A percentile compares a stretch with the other conserved stretches of the same genome.
Conservation (phyloP, 53 echinoderm and acorn worm genomes). For the Antedon mediterranea region DNA sequence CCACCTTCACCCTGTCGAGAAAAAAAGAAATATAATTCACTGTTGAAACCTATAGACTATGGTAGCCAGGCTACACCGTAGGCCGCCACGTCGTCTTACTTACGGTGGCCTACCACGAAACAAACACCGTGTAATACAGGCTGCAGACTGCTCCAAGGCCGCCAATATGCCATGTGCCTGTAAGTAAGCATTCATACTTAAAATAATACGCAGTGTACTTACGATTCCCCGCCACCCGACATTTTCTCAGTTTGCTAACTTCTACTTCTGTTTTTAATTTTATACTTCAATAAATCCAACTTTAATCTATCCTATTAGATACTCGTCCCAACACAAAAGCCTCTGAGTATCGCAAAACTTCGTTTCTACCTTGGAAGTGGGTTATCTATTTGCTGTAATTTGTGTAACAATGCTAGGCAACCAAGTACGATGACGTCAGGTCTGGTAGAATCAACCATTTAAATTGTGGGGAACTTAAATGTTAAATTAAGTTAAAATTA, state of each 20-base stretch:
- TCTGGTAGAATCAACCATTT: neutral
- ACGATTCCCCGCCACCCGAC: conserved; percentile 75
- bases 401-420: neutral
- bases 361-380: neutral
- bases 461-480: neutral
- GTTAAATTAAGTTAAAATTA: too few relatives aligned
- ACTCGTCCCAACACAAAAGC: neutral
- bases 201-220: conserved; percentile 17
- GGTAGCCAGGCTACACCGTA: too few relatives aligned
- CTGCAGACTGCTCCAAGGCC: too few relatives aligned
- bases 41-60: too few relatives aligned
- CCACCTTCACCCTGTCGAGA: conserved; percentile 86
- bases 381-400: neutral
- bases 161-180: too few relatives aligned
- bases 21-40: conserved; percentile 4
- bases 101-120: too few relatives aligned
- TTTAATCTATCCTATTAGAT: neutral
- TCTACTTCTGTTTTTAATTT: neutral
- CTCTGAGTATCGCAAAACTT: neutral
- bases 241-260: neutral
- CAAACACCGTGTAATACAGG: too few relatives aligned
- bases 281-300: neutral
- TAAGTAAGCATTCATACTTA: too few relatives aligned
- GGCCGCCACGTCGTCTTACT: too few relatives aligned
- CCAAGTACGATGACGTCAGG: neutral